Conservation (phyloP, 2,113 vertebrate genomes). For the Hippocampus comes region DNA sequence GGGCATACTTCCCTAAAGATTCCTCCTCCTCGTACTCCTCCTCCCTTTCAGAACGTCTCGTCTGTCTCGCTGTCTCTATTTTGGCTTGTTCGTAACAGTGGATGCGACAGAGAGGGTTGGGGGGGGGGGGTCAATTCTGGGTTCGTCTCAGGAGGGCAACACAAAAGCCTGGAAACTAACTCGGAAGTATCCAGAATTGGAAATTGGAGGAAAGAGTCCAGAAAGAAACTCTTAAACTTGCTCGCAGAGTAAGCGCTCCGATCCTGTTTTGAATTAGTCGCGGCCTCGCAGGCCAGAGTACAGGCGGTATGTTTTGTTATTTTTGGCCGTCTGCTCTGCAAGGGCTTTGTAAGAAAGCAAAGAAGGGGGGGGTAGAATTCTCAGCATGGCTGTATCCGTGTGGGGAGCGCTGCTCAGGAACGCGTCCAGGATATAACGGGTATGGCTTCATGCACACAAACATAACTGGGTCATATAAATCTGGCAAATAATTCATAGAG, state of each 20-base stretch:
- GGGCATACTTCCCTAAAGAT: slow-evolving; percentile 65
- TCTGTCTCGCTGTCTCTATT: slow-evolving; percentile 51
- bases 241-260: slow-evolving; percentile 16
- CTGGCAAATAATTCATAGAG: slow-evolving; percentile 22
- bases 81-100: slow-evolving; percentile 60
- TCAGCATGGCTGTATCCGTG: slow-evolving; percentile 64
- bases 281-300: slow-evolving; percentile 54
- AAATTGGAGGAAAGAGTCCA: slow-evolving; percentile 30
- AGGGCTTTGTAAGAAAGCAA: slow-evolving; percentile 65
- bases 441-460: slow-evolving; percentile 48
- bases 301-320: slow-evolving; percentile 68
- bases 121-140: slow-evolving; percentile 41
- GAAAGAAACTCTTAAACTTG: slow-evolving; percentile 33
- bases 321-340: slow-evolving; percentile 65
- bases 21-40: slow-evolving; percentile 53
- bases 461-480: slow-evolving; percentile 50
- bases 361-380: slow-evolving; percentile 43
- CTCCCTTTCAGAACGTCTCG: slow-evolving; percentile 31
- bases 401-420: slow-evolving; percentile 46
- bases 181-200: slow-evolving; percentile 53
- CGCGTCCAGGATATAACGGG: slow-evolving; percentile 51
- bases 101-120: slow-evolving; percentile 21
- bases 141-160: slow-evolving; percentile 48
- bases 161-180: slow-evolving; percentile 64
- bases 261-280: slow-evolving; percentile 70